Base-by-base conservation (phyloP, 2,888 invertebrate species). In the Brenthis daphne region DNA sequence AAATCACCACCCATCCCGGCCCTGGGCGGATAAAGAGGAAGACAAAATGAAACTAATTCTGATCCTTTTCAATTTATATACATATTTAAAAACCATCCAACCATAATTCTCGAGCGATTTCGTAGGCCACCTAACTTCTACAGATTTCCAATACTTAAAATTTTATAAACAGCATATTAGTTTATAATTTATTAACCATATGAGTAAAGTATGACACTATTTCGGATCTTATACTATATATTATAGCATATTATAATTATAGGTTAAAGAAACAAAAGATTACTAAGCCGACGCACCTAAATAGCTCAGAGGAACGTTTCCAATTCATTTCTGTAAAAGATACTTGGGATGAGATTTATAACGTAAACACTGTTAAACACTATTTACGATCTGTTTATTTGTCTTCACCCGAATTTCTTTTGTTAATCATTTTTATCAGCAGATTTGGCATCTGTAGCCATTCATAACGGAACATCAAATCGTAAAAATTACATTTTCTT, bases 351-450 rank as follows among this genome's bases (percentile, higher is more conserved):
- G 57, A 73, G 76, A 75, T 78, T 77, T 77, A 77, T 71, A 73
- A 68, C 65, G 65, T 72, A 77, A 79, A 78, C 78, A 77, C 61
- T 69, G 73, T 75, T 74, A 75, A 77, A 76, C 55, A 58, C 61
- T 72, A 68, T 76, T 79, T 78, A 80, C 65, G 79, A 74, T 51
- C 65, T 67, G 76, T 78, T 80, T 80, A 76, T 76, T 78, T 77
- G 74, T 73, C 71, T 76, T 72, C 70, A 43, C 61, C 65, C 57
- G 57, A 71, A 74, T 71, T 67, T 47, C 67, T 61, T 63, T 57
- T 65, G 70, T 79, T 74, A 78, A 79, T 81, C 79, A 79, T 77
- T 79, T 78, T 78, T 77, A 80, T 65, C 33, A 64, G 51, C 56
- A 55, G 54, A 65, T 73, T 73, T 68, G 65, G 72, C 69, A 68